phyloP scores from a whole-genome alignment of 2,888 invertebrate genomes.

The Erebia aethiops region DNA sequence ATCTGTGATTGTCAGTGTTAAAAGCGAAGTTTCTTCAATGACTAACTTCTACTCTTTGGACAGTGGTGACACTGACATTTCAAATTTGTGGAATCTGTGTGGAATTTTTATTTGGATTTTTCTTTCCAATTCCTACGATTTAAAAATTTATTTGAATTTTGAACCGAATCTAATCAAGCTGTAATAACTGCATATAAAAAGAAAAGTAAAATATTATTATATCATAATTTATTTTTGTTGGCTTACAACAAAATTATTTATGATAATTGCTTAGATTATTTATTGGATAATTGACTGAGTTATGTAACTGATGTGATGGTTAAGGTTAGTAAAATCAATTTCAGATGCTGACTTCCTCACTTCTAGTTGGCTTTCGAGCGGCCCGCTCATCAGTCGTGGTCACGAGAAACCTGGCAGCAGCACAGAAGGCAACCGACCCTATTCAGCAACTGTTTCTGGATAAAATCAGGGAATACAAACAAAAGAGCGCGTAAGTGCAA shows the following conservation, averaged over 20 bases:
- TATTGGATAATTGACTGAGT: conserved; percentile 31
- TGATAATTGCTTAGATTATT: no score
- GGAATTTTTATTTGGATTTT: no score
- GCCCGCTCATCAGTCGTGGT: conserved; percentile 77
- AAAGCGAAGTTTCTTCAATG: no score
- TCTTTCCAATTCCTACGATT: no score
- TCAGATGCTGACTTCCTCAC: conserved; percentile 83
- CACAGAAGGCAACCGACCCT: conserved; percentile 91
- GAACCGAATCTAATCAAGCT: no score
- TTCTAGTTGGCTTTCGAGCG: conserved; percentile 76
- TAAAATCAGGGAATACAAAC: conserved; percentile 94
- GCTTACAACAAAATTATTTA: not conserved
- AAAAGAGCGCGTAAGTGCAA: conserved; percentile 90
- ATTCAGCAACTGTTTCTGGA: conserved; percentile 97
- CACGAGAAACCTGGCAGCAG: conserved; percentile 88
- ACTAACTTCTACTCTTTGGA: no score
- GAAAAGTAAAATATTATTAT: not conserved
- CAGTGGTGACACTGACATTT: no score
- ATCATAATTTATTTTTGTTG: not conserved
- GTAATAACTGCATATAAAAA: no score
- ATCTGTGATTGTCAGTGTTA: no score
- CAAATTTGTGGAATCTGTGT: no score
- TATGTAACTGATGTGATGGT: conserved; percentile 42
- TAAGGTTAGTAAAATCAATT: conserved; percentile 66
- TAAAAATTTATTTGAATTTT: no score